Evolutionary conservation across 2,888 invertebrate species (phyloP).

Genomic region (Idaea straminata): DNA sequence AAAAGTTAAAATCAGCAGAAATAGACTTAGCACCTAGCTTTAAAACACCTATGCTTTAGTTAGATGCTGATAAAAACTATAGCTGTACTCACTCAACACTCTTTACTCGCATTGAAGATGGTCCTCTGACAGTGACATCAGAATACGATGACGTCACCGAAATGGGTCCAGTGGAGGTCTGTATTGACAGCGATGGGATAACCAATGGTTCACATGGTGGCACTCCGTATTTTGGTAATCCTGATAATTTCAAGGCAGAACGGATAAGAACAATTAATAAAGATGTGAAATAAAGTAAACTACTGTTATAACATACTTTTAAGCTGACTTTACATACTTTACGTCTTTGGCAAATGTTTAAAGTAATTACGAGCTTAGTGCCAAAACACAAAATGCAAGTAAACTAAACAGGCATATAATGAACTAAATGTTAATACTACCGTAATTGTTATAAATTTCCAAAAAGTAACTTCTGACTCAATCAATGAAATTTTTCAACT

Average conservation of each 20-base stretch:
- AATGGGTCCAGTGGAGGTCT: conserved; percentile 82
- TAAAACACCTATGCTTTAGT: background rate
- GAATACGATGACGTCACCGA: conserved; percentile 80
- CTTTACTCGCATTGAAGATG: conserved; percentile 80
- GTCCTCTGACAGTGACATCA: conserved; percentile 81
- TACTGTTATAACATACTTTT: no score
- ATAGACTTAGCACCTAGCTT: background rate
- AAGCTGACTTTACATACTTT: no score
- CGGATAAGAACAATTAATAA: background rate
- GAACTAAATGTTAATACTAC: no score
- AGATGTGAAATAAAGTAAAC: conserved; percentile 5
- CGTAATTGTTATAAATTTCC: no score
- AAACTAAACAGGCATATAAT: no score
- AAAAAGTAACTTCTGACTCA: no score
- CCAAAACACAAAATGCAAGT: no score
- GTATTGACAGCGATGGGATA: conserved; percentile 81
- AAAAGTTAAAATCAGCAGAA: background rate
- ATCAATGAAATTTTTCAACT: no score
- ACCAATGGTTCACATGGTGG: conserved; percentile 83
- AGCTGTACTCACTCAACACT: conserved; percentile 77
- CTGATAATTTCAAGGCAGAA: conserved; percentile 39
- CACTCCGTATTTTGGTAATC: conserved; percentile 81
- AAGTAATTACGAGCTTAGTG: no score
- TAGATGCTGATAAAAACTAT: background rate
- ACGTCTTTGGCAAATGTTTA: no score